Base-by-base conservation (phyloP, 2,888 invertebrate species). In the Hemicrepidius hirtus region DNA sequence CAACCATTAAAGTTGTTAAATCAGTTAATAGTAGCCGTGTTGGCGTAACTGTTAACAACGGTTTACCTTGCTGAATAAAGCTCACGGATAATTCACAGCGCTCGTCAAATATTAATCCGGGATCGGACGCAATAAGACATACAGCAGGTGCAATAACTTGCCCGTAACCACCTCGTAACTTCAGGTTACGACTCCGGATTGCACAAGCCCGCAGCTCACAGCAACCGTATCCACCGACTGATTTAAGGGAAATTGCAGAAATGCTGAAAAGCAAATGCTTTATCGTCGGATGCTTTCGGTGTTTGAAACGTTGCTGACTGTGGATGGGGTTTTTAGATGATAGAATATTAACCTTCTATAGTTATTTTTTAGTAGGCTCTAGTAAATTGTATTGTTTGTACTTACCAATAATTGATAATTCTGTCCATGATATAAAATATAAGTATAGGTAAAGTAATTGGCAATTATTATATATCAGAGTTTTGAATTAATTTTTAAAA, bases 81-180 rank as follows among this genome's bases (percentile, higher is more conserved):
- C 62, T 64, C 46, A 21, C 65, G 16, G 49, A 20, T 62, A 68
- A 68, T 67, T 63, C 68, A 53, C 62, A 41, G 40, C 44, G 16
- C 67, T 72, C 71, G 71, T 72, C 71, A 73, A 73, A 66, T 73
- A 73, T 74, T 77, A 74, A 75, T 70, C 65, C 71, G 74, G 76
- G 75, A 73, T 74, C 78, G 75, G 77, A 72, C 63, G 79, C 80
- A 79, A 80, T 81, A 82, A 82, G 81, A 80, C 80, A 80, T 79
- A 79, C 79, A 77, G 82, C 81, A 80, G 82, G 78, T 78, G 83
- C 82, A 80, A 83, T 84, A 84, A 84, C 84, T 84, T 80, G 84
- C 81, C 82, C 80, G 83, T 84, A 83, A 84, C 84, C 84, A 83
- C 83, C 76, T 84, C 84, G 83, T 84, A 84, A 84, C 80, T 82